These are phyloP conservation scores for Chaetophractus vellerosus DNA, from an alignment of 2,797 vertebrate genomes.

Conservation along the genomic window DNA sequence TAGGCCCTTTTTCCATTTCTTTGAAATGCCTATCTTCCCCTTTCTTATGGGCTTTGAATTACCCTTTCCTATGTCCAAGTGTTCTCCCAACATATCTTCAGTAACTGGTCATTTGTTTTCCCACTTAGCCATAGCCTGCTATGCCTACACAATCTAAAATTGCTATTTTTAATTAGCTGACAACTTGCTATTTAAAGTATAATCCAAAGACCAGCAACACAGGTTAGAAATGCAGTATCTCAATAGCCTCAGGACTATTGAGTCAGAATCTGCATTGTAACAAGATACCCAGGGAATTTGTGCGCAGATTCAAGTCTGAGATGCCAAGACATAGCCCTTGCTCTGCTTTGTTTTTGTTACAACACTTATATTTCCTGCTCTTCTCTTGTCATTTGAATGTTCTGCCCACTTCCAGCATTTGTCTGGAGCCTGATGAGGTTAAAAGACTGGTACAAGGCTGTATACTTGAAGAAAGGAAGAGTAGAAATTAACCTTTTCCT, in stretches of 20 bases:
- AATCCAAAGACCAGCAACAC: background rate
- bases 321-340: background rate
- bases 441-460: background rate
- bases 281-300: background rate
- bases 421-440: background rate
- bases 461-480: background rate
- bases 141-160: background rate
- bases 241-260: rapidly evolving
- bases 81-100: background rate
- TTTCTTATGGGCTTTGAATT: background rate
- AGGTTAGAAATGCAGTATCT: background rate
- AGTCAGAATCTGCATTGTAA: background rate
- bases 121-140: background rate
- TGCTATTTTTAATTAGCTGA: background rate
- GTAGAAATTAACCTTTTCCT: background rate
- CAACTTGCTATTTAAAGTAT: background rate
- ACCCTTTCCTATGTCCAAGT: background rate
- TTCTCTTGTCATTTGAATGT: background rate
- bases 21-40: background rate
- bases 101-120: background rate
- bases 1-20: background rate
- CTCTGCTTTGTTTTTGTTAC: background rate
- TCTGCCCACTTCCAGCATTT: background rate
- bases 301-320: background rate
- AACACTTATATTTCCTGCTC: background rate